A percentile compares a stretch with the other conserved stretches of the same genome.
These are phyloP conservation scores for Litoditis marina DNA, from an alignment of 2,888 invertebrate genomes.

Conservation along the genomic window DNA sequence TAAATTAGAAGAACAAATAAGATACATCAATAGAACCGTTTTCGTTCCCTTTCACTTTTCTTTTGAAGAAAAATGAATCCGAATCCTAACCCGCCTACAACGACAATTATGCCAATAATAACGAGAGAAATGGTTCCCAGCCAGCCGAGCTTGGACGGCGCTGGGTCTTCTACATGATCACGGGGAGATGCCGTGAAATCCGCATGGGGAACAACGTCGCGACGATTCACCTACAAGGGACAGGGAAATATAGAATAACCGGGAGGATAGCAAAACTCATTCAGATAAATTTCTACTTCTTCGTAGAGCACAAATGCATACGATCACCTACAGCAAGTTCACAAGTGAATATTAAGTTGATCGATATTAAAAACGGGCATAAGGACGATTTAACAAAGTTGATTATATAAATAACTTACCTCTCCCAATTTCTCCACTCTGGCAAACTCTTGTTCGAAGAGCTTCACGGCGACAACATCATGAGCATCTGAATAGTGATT, in stretches of 20 bases:
- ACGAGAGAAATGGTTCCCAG: constrained; percentile 78
- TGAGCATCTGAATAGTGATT: constrained; percentile 82
- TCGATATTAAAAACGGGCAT: too few relatives aligned
- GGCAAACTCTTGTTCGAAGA: constrained; percentile 83
- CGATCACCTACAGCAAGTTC: too few relatives aligned
- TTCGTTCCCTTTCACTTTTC: constrained; percentile 81
- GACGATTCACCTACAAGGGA: constrained; percentile 25
- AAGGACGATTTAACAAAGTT: neutral
- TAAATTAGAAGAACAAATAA: too few relatives aligned
- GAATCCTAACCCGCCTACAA: constrained; percentile 80
- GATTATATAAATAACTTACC: constrained; percentile 12
- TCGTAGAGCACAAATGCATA: too few relatives aligned
- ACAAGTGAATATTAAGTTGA: too few relatives aligned
- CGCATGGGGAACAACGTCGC: constrained; percentile 29
- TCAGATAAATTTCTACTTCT: too few relatives aligned
- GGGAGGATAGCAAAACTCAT: too few relatives aligned
- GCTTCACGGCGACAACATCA: constrained; percentile 84
- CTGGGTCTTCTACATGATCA: constrained; percentile 83
- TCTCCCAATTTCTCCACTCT: constrained; percentile 60
- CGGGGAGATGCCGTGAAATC: constrained; percentile 69
- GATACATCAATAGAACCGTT: constrained; percentile 79
- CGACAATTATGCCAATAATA: constrained; percentile 77
- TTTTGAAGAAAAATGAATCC: constrained; percentile 91
- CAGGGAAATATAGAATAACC: too few relatives aligned
- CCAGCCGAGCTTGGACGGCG: constrained; percentile 81